These are phyloP conservation scores for Oreortyx pictus DNA, from an alignment of 2,797 vertebrate genomes.

Conservation along the genomic window DNA sequence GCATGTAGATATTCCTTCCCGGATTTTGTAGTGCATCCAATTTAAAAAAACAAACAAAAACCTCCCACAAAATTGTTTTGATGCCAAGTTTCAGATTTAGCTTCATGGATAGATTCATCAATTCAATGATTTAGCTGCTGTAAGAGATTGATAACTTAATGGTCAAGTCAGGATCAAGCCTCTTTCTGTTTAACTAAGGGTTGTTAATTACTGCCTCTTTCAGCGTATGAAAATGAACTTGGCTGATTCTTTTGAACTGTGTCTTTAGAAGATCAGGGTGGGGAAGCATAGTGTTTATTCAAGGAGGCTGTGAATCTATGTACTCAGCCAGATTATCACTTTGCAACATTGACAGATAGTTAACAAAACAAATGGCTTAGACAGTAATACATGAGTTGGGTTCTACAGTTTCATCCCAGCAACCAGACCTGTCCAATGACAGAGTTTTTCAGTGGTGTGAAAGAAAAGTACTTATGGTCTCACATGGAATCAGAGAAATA, in stretches of 20 bases:
- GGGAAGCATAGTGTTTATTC: constrained; percentile 76
- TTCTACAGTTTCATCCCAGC: constrained; percentile 58
- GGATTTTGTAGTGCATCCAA: not conserved
- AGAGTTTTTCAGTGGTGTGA: not conserved
- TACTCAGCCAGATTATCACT: constrained; percentile 83
- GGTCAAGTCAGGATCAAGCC: not conserved
- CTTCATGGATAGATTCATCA: not conserved
- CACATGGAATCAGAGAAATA: not conserved
- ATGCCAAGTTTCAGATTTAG: not conserved
- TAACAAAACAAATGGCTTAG: constrained; percentile 92
- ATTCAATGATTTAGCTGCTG: not conserved
- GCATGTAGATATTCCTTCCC: not conserved
- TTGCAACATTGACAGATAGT: constrained; percentile 89
- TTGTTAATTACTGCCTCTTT: constrained; percentile 17
- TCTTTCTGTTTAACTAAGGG: not conserved
- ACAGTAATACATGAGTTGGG: constrained; percentile 41
- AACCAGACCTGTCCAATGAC: constrained; percentile 3
- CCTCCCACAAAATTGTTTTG: not conserved
- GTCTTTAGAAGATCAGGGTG: constrained; percentile 82
- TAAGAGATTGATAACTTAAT: not conserved
- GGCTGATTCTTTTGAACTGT: constrained; percentile 77
- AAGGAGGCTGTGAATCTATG: constrained; percentile 69
- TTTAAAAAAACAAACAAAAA: not conserved
- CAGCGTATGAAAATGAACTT: constrained; percentile 69
- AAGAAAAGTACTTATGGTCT: not conserved